A percentile compares a stretch with the other conserved stretches of the same genome.
phyloP scores from a whole-genome alignment of 2,113 vertebrate species.

The Montifringilla adamsi region DNA sequence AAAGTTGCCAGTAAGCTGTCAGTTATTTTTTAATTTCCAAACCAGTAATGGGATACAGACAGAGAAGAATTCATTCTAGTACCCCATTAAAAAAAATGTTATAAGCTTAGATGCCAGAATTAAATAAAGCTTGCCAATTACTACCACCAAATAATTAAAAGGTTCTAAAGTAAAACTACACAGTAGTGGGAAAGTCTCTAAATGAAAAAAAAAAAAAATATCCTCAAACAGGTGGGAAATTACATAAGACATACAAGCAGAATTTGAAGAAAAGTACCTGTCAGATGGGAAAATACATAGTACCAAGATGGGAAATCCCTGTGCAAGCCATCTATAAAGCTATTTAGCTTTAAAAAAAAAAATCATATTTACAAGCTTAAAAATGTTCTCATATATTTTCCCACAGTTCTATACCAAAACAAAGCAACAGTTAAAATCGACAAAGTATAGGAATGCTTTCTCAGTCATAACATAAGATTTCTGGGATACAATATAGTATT shows the following conservation, averaged over 20 bases:
- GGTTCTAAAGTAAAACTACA: background rate
- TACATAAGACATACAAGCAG: rapidly evolving
- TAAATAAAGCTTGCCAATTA: background rate
- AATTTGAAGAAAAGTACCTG: background rate
- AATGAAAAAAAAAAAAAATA: background rate
- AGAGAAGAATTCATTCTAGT: background rate
- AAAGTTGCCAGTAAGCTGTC: background rate
- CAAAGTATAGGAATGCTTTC: background rate
- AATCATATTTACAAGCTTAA: background rate
- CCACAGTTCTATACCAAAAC: background rate
- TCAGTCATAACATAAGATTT: background rate
- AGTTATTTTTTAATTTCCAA: background rate
- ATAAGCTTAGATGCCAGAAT: background rate
- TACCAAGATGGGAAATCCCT: background rate
- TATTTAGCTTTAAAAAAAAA: background rate
- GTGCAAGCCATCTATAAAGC: background rate
- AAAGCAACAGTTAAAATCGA: background rate
- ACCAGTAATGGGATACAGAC: background rate
- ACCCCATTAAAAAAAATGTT: background rate
- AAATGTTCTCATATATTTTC: background rate
- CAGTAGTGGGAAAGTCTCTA: background rate
- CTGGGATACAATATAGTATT: background rate
- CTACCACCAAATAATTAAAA: background rate
- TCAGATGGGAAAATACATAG: background rate
- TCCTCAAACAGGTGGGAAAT: background rate